Evolutionary conservation across 2,888 invertebrate genomes (phyloP).

Genomic region (Drosophila subsilvestris): DNA sequence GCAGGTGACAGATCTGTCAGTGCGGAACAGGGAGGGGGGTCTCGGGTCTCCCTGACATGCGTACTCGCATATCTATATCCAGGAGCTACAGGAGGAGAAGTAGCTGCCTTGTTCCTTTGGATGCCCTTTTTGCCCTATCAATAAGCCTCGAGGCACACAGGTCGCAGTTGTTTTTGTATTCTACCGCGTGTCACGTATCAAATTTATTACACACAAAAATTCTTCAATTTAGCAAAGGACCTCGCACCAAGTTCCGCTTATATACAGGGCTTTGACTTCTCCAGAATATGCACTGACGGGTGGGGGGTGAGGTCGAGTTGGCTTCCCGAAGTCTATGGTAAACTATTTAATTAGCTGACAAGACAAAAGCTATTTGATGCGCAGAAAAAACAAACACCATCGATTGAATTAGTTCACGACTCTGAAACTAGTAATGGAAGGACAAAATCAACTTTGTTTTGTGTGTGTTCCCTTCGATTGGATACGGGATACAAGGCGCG

Average conservation of each 20-base stretch:
- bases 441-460: conserved; percentile 17
- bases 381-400: conserved; percentile 12
- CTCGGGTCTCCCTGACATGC: conserved; percentile 46
- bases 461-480: conserved; percentile 17
- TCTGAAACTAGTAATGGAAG: not conserved
- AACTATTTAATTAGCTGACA: conserved; percentile 40
- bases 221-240: conserved; percentile 68
- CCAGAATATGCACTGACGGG: not conserved
- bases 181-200: conserved; percentile 70
- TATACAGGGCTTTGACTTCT: not conserved
- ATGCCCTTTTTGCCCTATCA: conserved; percentile 64
- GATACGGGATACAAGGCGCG: not conserved
- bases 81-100: conserved; percentile 14
- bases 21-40: not conserved
- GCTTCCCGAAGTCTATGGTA: not conserved
- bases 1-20: conserved; percentile 75
- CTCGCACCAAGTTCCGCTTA: not conserved
- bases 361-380: conserved; percentile 1
- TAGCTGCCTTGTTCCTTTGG: conserved; percentile 7
- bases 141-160: conserved; percentile 49
- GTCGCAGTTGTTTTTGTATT: conserved; percentile 56
- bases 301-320: not conserved
- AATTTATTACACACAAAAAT: conserved; percentile 75
- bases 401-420: conserved; percentile 1
- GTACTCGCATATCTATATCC: conserved; percentile 25